These are phyloP conservation scores for Eulithis prunata DNA, from an alignment of 2,888 invertebrate genomes.

Conservation along the genomic window DNA sequence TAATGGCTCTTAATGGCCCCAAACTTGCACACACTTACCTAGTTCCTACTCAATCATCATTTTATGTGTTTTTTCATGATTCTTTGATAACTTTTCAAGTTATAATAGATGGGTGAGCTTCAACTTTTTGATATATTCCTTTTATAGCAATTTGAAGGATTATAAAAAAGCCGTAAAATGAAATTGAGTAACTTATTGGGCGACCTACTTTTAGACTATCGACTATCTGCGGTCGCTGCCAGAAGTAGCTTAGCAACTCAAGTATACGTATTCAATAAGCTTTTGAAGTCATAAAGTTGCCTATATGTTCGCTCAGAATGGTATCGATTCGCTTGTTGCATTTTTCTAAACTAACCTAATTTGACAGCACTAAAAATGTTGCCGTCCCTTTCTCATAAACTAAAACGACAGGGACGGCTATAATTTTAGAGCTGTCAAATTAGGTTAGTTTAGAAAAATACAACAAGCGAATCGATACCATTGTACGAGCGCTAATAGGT, in stretches of 20 bases:
- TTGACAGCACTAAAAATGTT: too few species aligned
- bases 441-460: too few species aligned
- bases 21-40: background rate
- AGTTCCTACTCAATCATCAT: conserved; percentile 19
- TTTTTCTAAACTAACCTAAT: too few species aligned
- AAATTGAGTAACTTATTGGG: conserved; percentile 27
- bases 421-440: too few species aligned
- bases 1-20: too few species aligned
- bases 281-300: background rate
- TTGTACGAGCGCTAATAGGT: too few species aligned
- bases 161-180: conserved; percentile 29
- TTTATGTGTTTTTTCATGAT: conserved; percentile 10
- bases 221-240: conserved; percentile 5
- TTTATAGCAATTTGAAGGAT: conserved; percentile 20
- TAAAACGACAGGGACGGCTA: too few species aligned
- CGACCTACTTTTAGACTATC: conserved; percentile 28
- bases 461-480: too few species aligned
- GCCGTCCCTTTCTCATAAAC: too few species aligned
- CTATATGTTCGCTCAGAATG: background rate
- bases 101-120: conserved; percentile 8
- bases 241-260: conserved; percentile 6
- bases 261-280: background rate
- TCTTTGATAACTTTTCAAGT: conserved; percentile 24
- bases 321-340: too few species aligned
- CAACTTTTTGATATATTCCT: conserved; percentile 22